phyloP scores from a whole-genome alignment of 2,797 vertebrate species.

The Pipistrellus pipistrellus region DNA sequence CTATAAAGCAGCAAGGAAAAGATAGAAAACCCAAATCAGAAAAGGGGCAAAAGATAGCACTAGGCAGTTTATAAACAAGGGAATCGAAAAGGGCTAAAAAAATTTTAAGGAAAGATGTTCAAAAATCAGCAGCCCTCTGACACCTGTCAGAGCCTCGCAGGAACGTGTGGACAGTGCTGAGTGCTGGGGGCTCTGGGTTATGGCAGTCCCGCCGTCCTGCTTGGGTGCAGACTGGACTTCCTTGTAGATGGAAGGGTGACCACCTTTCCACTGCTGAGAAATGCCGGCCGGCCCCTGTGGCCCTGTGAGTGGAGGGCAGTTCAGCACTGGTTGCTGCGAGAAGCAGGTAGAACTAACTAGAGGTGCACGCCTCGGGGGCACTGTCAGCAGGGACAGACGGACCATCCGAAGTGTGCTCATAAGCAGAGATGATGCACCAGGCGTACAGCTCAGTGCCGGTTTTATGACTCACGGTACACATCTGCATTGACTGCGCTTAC shows the following conservation, averaged over 20 bases:
- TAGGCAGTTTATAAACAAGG: background rate
- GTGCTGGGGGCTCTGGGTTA: background rate
- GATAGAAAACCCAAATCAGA: background rate
- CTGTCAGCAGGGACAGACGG: accelerated
- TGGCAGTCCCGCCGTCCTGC: background rate
- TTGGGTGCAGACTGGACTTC: background rate
- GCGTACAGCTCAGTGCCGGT: accelerated
- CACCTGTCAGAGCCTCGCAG: background rate
- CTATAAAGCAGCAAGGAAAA: background rate
- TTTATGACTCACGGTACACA: accelerated
- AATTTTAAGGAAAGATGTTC: background rate
- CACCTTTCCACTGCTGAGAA: background rate
- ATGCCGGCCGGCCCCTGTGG: no score
- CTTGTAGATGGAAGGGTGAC: background rate
- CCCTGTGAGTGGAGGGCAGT: background rate
- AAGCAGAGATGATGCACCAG: accelerated
- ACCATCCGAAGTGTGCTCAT: background rate
- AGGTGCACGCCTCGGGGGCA: accelerated
- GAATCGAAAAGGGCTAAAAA: background rate
- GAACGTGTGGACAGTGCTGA: accelerated
- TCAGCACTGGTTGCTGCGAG: accelerated
- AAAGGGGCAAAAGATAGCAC: background rate
- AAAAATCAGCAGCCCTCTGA: accelerated
- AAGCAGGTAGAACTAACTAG: no score
- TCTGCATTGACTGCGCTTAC: accelerated